phyloP scores from a whole-genome alignment of 2,888 invertebrate species.

The Petrolisthes manimaculis region DNA sequence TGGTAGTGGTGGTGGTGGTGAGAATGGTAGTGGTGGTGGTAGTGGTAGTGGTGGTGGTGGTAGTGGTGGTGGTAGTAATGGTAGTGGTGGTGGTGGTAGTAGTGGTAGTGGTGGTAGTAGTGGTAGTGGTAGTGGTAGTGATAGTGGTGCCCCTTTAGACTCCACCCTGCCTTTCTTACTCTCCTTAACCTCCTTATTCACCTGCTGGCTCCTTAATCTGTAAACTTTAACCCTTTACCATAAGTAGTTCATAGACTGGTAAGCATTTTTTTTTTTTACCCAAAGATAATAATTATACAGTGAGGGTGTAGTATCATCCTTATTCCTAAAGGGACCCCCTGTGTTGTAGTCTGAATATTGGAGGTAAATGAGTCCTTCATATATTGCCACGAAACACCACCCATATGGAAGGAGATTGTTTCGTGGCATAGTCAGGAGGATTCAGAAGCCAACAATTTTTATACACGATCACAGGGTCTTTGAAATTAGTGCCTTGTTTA shows the following conservation, averaged over 20 bases:
- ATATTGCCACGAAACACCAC: no score
- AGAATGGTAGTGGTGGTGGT: no score
- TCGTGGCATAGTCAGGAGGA: no score
- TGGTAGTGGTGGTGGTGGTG: no score
- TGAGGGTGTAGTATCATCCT: neutral
- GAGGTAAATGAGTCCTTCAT: neutral
- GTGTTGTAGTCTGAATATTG: neutral
- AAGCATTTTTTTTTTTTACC: neutral
- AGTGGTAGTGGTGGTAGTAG: neutral
- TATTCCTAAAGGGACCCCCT: neutral
- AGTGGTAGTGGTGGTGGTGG: no score
- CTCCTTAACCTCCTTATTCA: slow-evolving; percentile 1
- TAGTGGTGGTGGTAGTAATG: no score
- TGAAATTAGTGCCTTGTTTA: neutral
- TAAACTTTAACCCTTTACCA: slow-evolving; percentile 3
- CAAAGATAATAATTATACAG: no score
- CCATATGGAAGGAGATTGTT: no score
- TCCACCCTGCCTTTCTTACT: neutral
- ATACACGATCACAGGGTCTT: neutral
- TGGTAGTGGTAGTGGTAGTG: slow-evolving; percentile 8
- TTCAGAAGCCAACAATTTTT: no score
- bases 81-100: neutral
- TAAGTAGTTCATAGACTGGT: neutral
- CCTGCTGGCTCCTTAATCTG: neutral
- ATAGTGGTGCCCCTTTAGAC: neutral